A percentile compares a stretch with the other conserved stretches of the same genome.
Conservation (phyloP, 2,888 invertebrate species). For the Plebejus anna region DNA sequence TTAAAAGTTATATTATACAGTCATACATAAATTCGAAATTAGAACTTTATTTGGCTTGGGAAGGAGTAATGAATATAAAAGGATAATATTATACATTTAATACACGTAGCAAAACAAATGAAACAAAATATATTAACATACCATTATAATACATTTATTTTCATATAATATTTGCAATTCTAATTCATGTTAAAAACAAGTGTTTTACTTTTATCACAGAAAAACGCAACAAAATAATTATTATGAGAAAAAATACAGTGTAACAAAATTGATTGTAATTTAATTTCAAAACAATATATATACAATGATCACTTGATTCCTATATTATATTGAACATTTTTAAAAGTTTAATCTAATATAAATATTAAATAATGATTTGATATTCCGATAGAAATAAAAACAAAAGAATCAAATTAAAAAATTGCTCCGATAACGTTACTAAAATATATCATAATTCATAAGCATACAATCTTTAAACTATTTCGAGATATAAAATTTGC, state of each 20-base stretch:
- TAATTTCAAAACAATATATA: too few relatives aligned
- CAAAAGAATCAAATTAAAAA: neutral
- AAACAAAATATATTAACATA: conserved; percentile 32
- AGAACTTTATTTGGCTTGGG: too few relatives aligned
- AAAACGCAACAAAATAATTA: conserved; percentile 63
- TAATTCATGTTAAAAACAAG: conserved; percentile 54
- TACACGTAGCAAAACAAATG: conserved; percentile 25
- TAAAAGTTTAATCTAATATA: too few relatives aligned
- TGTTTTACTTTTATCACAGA: conserved; percentile 74
- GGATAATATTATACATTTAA: too few relatives aligned
- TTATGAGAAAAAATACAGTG: conserved; percentile 53
- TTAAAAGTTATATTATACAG: too few relatives aligned
- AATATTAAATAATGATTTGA: neutral
- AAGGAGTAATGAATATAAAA: too few relatives aligned
- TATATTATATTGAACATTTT: too few relatives aligned
- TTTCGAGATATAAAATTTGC: conserved; percentile 5
- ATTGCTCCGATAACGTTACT: neutral
- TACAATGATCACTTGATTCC: too few relatives aligned
- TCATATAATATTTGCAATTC: conserved; percentile 45
- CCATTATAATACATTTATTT: conserved; percentile 52
- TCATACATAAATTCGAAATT: too few relatives aligned
- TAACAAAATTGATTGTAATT: neutral
- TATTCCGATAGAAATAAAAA: neutral
- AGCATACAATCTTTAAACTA: neutral
- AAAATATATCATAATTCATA: neutral